Base-by-base conservation (phyloP, 1,140 invertebrate genomes). In the Sitodiplosis mosellana region DNA sequence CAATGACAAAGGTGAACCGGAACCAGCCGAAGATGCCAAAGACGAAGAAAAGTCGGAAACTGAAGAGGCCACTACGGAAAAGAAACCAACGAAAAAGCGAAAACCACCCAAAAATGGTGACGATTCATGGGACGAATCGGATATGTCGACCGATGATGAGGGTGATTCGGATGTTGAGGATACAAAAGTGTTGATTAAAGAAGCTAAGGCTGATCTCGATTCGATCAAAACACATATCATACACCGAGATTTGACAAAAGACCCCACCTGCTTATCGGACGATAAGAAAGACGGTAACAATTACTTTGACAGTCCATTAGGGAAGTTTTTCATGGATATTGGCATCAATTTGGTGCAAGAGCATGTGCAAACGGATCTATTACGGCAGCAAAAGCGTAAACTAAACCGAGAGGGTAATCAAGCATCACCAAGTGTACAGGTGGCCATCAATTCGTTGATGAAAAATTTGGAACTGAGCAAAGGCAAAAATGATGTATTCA, bases 281-380 rank as follows among this genome's bases (percentile, higher is more conserved):
- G 50, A 11, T 21, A 54, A 21, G 51, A 54, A 52, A 50, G 55
- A 22, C 0, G 55, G 59, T 53, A 60, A 55, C 49, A 64, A 63
- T 45, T 88, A 88, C 60, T 90, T 91, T 64, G 80, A 89, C 52
- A 78, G 83, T 61, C 78, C 88, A 2, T 64, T 91, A 38, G 89
- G 90, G 2, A 88, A 89, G 61, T 90, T 95, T 60, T 87, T 95
- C 53, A 85, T 86, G 64, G 86, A 90, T 56, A 85, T 95, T 52
- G 91, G 92, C 8, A 72, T 87, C 45, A 88, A 85, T 63, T 71
- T 94, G 48, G 89, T 92, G 2, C 87, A 92, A 63, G 89, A 95
- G 63, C 87, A 78, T 63, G 90, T 94, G 7, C 90, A 95, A 68
- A 79, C 77, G 33, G 91, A 96, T 72, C 69, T 94, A 44, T 67